Percentiles rank a stretch among this genome's conserved stretches.
phyloP scores from a whole-genome alignment of 2,797 vertebrate genomes.

The Syndactyla subalaris region DNA sequence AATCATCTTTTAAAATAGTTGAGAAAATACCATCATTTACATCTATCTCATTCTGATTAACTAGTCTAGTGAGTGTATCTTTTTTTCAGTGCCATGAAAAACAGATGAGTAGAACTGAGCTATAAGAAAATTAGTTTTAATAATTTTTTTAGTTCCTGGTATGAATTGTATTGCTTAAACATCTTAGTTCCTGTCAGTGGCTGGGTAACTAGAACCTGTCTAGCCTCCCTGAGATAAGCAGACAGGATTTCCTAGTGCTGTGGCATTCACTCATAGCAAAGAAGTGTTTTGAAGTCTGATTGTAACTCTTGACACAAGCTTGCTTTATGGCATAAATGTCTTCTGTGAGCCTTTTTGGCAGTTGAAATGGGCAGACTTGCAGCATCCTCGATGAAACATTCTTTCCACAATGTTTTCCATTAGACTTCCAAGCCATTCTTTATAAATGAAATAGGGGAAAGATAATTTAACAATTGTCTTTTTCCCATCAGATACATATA shows the following conservation, averaged over 20 bases:
- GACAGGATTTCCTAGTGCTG: conserved; percentile 24
- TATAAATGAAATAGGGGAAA: not conserved
- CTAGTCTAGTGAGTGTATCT: not conserved
- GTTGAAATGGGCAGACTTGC: not conserved
- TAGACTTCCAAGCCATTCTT: not conserved
- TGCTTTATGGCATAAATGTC: not conserved
- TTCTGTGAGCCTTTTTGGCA: not conserved
- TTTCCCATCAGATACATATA: not conserved
- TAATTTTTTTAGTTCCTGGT: not conserved
- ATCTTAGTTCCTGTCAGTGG: not conserved
- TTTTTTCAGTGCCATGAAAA: not conserved
- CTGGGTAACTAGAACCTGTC: conserved; percentile 34
- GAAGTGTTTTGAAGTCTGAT: conserved; percentile 44
- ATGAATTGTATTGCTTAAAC: conserved; percentile 4
- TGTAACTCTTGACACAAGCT: conserved; percentile 1
- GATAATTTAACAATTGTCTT: not conserved
- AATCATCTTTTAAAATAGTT: not conserved
- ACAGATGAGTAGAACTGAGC: not conserved
- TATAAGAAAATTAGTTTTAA: not conserved
- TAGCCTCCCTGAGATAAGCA: conserved; percentile 29
- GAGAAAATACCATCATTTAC: not conserved
- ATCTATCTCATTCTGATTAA: not conserved
- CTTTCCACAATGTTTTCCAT: not conserved
- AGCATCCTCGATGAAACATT: not conserved
- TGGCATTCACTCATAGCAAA: not conserved